Evolutionary conservation across 2,888 invertebrate species (phyloP), one percentile per base, ranked within the genome.

Genomic region (Campaea margaritaria): DNA sequence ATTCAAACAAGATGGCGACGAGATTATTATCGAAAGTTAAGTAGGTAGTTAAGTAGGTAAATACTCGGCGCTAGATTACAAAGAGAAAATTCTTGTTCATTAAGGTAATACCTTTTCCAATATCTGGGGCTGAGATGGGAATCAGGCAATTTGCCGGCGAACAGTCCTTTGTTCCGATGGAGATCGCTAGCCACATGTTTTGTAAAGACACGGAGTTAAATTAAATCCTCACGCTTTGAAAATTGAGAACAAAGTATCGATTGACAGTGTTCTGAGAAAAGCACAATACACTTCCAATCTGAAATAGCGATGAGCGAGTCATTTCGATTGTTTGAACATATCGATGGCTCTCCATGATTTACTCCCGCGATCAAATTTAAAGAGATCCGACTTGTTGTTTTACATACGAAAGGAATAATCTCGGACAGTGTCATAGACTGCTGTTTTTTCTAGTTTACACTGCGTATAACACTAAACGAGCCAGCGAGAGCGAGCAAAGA

Each of bases 71-170:
- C 31, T 36, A 38, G 43, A 56, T 56, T 38, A 56, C 49, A 49
- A 55, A 38, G 39, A 55, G 47, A 14, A 46, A 14, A 45, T 45
- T 45, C 48, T 34, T 10, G 43, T 44, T 44, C 56, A 56, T 56
- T 49, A 38, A n/a, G 27, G 49, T 56, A 48, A 48, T 55, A 55
- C 44, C 56, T 28, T 48, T 56, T 56, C 49, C 56, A 49, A 49
- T 56, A 56, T 56, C 43, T 7, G 46, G 27, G n/a, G 15, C 13
- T 14, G 48, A 31, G 5, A 39, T 27, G 36, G 14, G 42, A 15
- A 27, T 21, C 15, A 11, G 43, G 36, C n/a, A 49, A 44, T 56
- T 39, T 49, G 14, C 48, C 49, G 15, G 27, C 14, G 47, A 43
- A n/a, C 31, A 14, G 31, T 36, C 28, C 27, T 49, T 44, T 56